Base-by-base conservation (phyloP, 2,797 vertebrate genomes). In the Sphenodon punctatus region DNA sequence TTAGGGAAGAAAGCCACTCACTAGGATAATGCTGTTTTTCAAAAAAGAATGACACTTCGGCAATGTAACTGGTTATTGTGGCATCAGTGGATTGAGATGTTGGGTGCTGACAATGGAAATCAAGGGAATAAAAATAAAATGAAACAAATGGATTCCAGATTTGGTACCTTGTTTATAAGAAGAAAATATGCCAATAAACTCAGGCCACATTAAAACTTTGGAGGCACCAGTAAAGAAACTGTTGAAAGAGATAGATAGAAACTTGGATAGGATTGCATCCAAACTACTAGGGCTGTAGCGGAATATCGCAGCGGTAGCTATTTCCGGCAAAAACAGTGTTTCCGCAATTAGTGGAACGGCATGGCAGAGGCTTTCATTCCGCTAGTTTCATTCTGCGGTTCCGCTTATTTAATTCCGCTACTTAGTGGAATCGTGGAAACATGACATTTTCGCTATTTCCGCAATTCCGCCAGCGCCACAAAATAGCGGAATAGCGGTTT, bases 81-180 rank as follows among this genome's bases (percentile, higher is more conserved):
- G 4, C 32, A 22, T 14, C 20, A 36, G 13, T 55, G 36, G 55
- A 23, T 32, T 20, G 64, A 22, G 60, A 7, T 39, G 13, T 80
- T 42, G 64, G 75, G 60, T 60, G 63, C 64, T 69, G 22, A 78
- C 78, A 70, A 23, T 2, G 11, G 25, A 59, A 66, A 66, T 38
- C 48, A 1, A 82, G 76, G n/a, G n/a, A n/a, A 53, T 0, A 0
- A 49, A 65, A 58, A 25, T 39, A 65, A 73, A 68, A 66, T 4
- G 2, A 36, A 34, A 7, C 38, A 2, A 0, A 0, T 0, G 1
- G 27, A 12, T 67, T 78, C 16, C 5, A 3, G 65, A 56, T 69
- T 1, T 67, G 83, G 41, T 60, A 7, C 14, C 10, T 67, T 25
- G 39, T 78, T 48, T 51, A 16, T 8, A 53, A 27, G 58, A 65